A percentile compares a stretch with the other conserved stretches of the same genome.
Conservation (phyloP, 1,140 invertebrate genomes). For the Zaprionus gabonicus region DNA sequence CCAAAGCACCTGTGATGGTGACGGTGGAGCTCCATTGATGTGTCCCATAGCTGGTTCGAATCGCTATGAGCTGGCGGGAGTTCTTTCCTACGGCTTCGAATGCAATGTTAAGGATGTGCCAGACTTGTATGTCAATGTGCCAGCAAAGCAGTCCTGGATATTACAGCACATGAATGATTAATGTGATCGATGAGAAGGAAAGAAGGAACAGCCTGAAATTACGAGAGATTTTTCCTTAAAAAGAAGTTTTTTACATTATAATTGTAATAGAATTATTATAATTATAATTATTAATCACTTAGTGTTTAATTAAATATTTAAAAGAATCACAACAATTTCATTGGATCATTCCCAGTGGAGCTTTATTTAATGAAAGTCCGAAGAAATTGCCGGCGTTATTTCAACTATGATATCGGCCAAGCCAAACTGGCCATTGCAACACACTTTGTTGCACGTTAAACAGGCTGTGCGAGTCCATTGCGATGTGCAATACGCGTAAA, state of each 20-base stretch:
- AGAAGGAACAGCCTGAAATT: too few species aligned
- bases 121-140: not conserved
- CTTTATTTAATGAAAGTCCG: too few species aligned
- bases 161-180: too few species aligned
- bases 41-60: not conserved
- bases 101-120: not conserved
- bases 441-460: not conserved
- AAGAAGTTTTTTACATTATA: too few species aligned
- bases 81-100: not conserved
- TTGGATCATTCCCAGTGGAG: too few species aligned
- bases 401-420: not conserved
- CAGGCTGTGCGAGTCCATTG: not conserved
- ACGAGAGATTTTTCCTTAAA: too few species aligned
- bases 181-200: too few species aligned
- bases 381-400: too few species aligned
- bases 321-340: too few species aligned
- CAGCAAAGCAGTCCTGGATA: not conserved
- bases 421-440: not conserved
- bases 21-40: not conserved
- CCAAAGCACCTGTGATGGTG: not conserved
- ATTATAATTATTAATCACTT: too few species aligned
- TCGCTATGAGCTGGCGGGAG: not conserved
- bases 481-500: not conserved
- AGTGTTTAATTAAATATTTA: too few species aligned
- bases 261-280: too few species aligned